Evolutionary conservation across 2,113 vertebrate genomes (phyloP), one percentile per base, ranked within the genome.

Genomic region (Polyodon spathula): DNA sequence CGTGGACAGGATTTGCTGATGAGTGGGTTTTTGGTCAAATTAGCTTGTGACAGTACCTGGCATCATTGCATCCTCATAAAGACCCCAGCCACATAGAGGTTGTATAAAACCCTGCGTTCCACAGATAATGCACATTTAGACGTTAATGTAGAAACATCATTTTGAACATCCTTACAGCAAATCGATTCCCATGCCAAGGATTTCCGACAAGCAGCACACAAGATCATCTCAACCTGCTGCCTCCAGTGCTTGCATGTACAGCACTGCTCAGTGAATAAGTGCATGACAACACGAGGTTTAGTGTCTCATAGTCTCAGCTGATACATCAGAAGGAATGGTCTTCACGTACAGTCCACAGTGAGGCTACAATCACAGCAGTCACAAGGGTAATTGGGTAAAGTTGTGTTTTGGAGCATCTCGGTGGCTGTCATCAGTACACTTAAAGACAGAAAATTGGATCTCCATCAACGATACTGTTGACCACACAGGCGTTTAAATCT

Each of bases 41-140:
- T 41, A 38, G 39, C 56, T 4, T 58, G 56, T 40, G 56, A 16
- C 56, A 58, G 44, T 17, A 58, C 40, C 39, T 16, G 40, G 14
- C 16, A 4, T 14, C 17, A 41, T 40, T 42, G 56, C 39, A 40
- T 44, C 17, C 41, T 58, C 37, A 12, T 8, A 41, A 57, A 11
- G 37, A 57, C 40, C 55, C 46, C 11, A 6, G n/a, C 8, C 46
- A 50, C 11, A 12, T 11, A 11, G 12, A 6, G 12, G 6, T 11
- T 50, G 9, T 27, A 27, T 27, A 2, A 27, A 11, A 14, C 48
- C 15, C 9, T 50, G 6, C 48, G 12, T 10, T n/a, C 48, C 48
- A 50, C 48, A 8, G n/a, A 41, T n/a, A 10, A 43, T 40, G 12
- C 9, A 17, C 11, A 14, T 6, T 17, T 4, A 17, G 40, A 17